These are phyloP conservation scores for Andricus grossulariae DNA, from an alignment of 1,140 invertebrate species.

Conservation along the genomic window DNA sequence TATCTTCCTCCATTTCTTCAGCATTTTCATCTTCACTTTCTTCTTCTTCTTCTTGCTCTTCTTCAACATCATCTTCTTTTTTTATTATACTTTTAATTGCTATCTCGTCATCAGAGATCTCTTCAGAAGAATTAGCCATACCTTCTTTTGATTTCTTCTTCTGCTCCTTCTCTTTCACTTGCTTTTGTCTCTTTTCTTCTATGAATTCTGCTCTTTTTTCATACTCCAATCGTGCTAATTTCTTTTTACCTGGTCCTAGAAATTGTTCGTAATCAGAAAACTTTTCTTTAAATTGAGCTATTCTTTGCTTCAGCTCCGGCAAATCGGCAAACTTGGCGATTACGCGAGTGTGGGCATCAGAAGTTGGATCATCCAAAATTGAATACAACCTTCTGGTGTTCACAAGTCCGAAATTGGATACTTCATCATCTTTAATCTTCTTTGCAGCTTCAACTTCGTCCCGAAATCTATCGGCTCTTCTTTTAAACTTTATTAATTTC, in stretches of 20 bases:
- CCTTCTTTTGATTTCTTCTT: slow-evolving; percentile 19
- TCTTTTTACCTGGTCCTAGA: slow-evolving; percentile 51
- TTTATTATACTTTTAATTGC: slow-evolving; percentile 19
- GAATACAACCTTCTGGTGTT: slow-evolving; percentile 49
- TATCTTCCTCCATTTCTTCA: not conserved
- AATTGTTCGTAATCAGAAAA: slow-evolving; percentile 62
- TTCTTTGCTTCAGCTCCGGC: slow-evolving; percentile 52
- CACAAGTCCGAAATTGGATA: slow-evolving; percentile 64
- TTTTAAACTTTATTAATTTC: slow-evolving; percentile 59
- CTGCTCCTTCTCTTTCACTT: slow-evolving; percentile 13
- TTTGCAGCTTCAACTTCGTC: slow-evolving; percentile 63
- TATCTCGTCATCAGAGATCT: slow-evolving; percentile 28
- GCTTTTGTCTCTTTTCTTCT: slow-evolving; percentile 32
- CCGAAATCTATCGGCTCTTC: slow-evolving; percentile 57
- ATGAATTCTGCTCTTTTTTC: slow-evolving; percentile 42
- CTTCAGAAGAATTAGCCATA: slow-evolving; percentile 11
- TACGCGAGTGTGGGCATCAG: slow-evolving; percentile 47
- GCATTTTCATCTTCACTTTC: slow-evolving; percentile 21
- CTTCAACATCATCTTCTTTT: slow-evolving; percentile 29
- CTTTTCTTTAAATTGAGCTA: slow-evolving; percentile 63
- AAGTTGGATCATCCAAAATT: slow-evolving; percentile 53
- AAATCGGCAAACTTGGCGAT: slow-evolving; percentile 57
- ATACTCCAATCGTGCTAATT: slow-evolving; percentile 39
- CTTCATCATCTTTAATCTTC: slow-evolving; percentile 64
- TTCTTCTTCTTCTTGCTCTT: slow-evolving; percentile 23